Evolutionary conservation across 2,113 vertebrate genomes (phyloP).

Genomic region (Scolopax mira): DNA sequence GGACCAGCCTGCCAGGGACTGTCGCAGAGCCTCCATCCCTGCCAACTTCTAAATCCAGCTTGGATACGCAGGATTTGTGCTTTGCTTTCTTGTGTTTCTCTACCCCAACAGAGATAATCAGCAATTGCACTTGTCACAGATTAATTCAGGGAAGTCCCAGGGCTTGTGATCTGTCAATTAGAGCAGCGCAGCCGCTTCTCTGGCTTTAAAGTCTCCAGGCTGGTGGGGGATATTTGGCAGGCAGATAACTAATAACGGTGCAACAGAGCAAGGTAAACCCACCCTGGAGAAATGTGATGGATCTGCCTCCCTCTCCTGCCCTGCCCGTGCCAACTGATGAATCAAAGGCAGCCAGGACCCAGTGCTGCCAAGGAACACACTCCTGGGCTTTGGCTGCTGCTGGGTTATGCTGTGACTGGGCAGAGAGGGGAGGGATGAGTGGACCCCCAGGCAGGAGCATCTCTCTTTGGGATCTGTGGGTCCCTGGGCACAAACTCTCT

Average conservation of each 20-base stretch:
- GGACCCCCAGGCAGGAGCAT: neutral
- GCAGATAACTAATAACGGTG: neutral
- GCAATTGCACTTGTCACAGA: neutral
- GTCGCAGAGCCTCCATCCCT: neutral
- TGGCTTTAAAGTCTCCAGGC: neutral
- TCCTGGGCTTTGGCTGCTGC: neutral
- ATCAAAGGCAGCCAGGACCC: neutral
- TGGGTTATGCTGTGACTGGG: rapidly evolving
- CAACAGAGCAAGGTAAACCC: neutral
- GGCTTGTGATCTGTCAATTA: neutral
- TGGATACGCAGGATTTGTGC: neutral
- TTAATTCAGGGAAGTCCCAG: slow-evolving; percentile 24
- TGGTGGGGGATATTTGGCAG: slow-evolving; percentile 2
- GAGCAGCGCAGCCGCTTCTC: neutral
- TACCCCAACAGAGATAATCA: neutral
- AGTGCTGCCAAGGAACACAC: neutral
- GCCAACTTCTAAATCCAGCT: neutral
- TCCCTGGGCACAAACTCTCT: neutral
- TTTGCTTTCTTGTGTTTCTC: neutral
- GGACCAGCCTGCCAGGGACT: neutral
- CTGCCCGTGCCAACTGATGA: neutral
- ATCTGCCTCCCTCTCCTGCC: neutral
- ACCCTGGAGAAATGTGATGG: neutral
- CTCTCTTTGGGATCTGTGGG: neutral
- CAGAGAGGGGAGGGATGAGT: neutral